phyloP scores from a whole-genome alignment of 2,888 invertebrate species.

The Pyrrhia umbra region DNA sequence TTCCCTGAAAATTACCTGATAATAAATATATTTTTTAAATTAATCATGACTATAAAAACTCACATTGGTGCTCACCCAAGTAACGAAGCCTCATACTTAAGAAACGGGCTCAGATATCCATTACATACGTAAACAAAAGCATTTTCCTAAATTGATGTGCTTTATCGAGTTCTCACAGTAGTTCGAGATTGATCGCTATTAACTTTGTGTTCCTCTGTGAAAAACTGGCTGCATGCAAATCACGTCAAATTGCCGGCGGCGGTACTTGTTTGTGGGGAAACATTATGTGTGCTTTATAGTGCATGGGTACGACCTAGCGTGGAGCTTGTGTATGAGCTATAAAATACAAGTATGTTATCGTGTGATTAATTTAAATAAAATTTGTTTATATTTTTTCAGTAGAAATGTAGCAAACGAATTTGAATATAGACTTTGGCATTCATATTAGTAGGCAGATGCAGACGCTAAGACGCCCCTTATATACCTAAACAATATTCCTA shows the following conservation, averaged over 20 bases:
- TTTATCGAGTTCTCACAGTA: conserved; percentile 40
- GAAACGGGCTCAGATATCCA: neutral
- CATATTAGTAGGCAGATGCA: neutral
- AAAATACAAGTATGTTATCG: neutral
- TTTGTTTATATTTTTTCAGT: too few relatives aligned
- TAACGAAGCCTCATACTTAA: too few relatives aligned
- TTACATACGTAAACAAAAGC: neutral
- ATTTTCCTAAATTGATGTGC: conserved; percentile 11
- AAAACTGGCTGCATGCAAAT: conserved; percentile 60
- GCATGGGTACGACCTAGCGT: conserved; percentile 11
- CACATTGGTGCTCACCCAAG: too few relatives aligned
- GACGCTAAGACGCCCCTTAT: conserved; percentile 1
- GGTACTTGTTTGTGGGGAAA: conserved; percentile 30
- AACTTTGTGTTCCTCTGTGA: conserved; percentile 28
- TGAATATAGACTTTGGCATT: neutral
- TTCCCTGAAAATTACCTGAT: too few relatives aligned
- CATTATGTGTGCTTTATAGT: conserved; percentile 30
- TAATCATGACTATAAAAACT: too few relatives aligned
- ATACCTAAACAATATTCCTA: conserved; percentile 33
- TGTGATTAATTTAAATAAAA: too few relatives aligned
- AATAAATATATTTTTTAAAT: too few relatives aligned
- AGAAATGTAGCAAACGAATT: neutral
- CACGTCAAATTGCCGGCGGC: conserved; percentile 50
- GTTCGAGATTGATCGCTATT: conserved; percentile 4
- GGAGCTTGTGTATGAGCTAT: neutral